Evolutionary conservation across 1,140 invertebrate genomes (phyloP), one percentile per base, ranked within the genome.

Genomic region (Cephus cinctus): DNA sequence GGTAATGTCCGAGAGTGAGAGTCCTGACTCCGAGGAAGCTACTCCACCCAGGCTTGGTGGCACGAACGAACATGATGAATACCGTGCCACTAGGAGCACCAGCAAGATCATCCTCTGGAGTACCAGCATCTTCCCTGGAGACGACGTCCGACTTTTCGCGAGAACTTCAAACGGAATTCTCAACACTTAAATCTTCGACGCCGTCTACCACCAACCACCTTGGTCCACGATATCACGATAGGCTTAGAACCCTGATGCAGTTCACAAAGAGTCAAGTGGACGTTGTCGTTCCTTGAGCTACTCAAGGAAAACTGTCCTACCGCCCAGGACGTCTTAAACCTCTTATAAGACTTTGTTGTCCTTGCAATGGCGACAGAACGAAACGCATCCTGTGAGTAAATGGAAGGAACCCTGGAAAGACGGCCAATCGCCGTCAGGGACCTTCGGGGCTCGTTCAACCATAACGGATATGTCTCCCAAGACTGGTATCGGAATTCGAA

Each of bases 341-440:
- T 61, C 50, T 61, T 66, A 57, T 62, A 63, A 31, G 21, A 6
- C 47, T 41, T 39, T 19, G 5, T 5, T 6, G 45, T n/a, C 53
- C 55, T 63, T 59, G 50, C 36, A 27, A 16, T 2, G 22, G 12
- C 36, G 30, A 54, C 49, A 38, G 34, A 56, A 54, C 51, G 31
- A 64, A 58, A 56, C 27, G 41, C 36, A 58, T 63, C 54, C 63
- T 57, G 59, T 30, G 43, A 43, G 23, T 22, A 50, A n/a, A 35
- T 38, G 34, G 31, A 21, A 31, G 22, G 25, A 47, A 12, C 4
- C n/a, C 8, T 30, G 16, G 22, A 36, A n/a, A 16, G 30, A 8
- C 25, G 25, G 25, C 8, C 25, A 35, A 45, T 16, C 23, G 16
- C 9, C 2, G 15, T 15, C 3, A 34, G 30, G 9, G 14, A 34